A percentile compares a stretch with the other conserved stretches of the same genome.
These are phyloP conservation scores for Australoheros scitulus DNA, from an alignment of 2,113 vertebrate species.

Conservation along the genomic window DNA sequence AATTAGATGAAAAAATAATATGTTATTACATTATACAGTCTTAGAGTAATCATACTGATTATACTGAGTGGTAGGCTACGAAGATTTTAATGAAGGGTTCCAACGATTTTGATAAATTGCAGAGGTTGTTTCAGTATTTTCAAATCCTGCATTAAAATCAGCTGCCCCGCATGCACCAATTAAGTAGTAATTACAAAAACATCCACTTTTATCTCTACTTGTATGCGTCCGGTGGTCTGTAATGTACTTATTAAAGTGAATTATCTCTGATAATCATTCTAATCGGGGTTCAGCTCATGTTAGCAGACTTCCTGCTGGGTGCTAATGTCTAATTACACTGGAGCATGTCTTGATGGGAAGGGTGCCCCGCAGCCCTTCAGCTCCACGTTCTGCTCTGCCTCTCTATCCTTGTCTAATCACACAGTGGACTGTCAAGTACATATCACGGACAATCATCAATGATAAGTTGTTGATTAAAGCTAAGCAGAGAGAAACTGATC, in stretches of 20 bases:
- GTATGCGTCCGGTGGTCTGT: slow-evolving; percentile 66
- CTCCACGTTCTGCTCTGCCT: slow-evolving; percentile 40
- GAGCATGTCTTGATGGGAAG: slow-evolving; percentile 73
- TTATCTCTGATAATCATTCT: slow-evolving; percentile 77
- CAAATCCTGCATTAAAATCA: slow-evolving; percentile 51
- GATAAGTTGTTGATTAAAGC: slow-evolving; percentile 72
- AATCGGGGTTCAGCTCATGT: slow-evolving; percentile 76
- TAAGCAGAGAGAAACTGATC: slow-evolving; percentile 54
- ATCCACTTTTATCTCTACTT: slow-evolving; percentile 63
- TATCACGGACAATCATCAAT: slow-evolving; percentile 69
- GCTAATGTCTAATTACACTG: slow-evolving; percentile 80
- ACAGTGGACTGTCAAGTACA: slow-evolving; percentile 65
- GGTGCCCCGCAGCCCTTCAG: slow-evolving; percentile 66
- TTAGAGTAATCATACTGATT: not conserved
- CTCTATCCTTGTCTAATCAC: slow-evolving; percentile 73
- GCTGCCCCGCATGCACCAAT: slow-evolving; percentile 62
- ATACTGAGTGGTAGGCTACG: not conserved
- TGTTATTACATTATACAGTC: not conserved
- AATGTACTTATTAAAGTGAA: slow-evolving; percentile 78
- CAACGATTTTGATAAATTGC: slow-evolving; percentile 27
- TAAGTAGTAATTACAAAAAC: slow-evolving; percentile 69
- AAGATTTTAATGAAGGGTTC: slow-evolving; percentile 23
- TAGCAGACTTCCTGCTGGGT: slow-evolving; percentile 76
- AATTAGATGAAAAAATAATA: not conserved
- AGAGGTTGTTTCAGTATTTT: slow-evolving; percentile 36